These are phyloP conservation scores for Stichodactyla mertensii DNA, from an alignment of 64 coral and sea anemone genomes.

Conservation along the genomic window DNA sequence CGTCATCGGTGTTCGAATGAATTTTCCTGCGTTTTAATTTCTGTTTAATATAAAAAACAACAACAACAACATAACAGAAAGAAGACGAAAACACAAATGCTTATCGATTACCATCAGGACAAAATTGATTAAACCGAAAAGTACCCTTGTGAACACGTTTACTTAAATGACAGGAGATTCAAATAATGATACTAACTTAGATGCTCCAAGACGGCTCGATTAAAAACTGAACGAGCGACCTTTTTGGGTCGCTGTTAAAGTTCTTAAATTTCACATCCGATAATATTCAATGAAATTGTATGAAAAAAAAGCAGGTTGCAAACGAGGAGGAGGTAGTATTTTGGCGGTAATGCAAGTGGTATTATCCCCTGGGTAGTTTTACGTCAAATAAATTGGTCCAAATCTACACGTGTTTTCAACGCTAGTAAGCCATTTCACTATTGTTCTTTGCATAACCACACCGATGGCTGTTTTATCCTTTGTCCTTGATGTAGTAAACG, in stretches of 20 bases:
- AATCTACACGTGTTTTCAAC: neutral
- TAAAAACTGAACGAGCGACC: neutral
- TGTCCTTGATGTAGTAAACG: neutral
- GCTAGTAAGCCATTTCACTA: constrained; percentile 1
- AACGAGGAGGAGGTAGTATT: neutral
- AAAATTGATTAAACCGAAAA: neutral
- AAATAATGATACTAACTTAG: neutral
- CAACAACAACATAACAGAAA: neutral
- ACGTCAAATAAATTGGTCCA: neutral
- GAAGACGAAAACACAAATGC: neutral
- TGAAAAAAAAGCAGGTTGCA: neutral
- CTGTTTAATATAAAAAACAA: neutral
- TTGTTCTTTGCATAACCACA: neutral
- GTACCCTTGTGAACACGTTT: neutral
- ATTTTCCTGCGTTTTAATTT: neutral
- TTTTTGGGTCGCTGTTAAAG: neutral
- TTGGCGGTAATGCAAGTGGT: neutral
- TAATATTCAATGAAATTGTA: neutral
- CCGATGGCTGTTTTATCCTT: constrained; percentile 5
- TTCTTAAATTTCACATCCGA: neutral
- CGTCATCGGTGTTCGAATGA: neutral
- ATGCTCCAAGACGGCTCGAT: neutral
- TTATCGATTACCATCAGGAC: neutral
- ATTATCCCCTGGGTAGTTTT: neutral
- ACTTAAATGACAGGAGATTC: neutral